Percentiles rank a stretch among this genome's conserved stretches.
Conservation (phyloP, 2,113 vertebrate genomes). For the Capricornis sumatraensis region DNA sequence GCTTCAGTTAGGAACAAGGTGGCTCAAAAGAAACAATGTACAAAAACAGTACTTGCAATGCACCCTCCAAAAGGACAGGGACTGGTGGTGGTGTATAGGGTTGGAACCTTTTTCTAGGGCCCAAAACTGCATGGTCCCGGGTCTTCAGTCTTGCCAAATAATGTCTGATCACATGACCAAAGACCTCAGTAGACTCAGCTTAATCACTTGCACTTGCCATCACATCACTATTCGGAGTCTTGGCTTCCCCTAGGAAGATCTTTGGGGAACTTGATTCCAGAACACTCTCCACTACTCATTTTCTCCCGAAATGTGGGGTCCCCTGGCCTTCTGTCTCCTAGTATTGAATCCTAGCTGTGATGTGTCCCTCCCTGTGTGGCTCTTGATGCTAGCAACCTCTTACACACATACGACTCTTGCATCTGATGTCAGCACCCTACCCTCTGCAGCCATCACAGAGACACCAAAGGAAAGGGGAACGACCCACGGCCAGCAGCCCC, state of each 20-base stretch:
- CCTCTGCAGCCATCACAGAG: neutral
- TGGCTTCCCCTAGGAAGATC: neutral
- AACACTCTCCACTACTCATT: neutral
- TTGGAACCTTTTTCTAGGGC: too few species aligned
- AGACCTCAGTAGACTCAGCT: neutral
- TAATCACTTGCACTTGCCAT: neutral
- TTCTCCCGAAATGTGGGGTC: neutral
- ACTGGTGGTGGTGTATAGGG: too few species aligned
- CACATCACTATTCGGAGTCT: neutral
- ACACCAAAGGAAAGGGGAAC: neutral
- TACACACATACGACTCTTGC: neutral
- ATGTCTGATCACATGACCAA: neutral
- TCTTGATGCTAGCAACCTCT: neutral
- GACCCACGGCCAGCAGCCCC: accelerated
- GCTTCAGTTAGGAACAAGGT: neutral
- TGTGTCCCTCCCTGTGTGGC: neutral
- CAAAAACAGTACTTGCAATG: neutral
- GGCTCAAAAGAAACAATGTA: neutral
- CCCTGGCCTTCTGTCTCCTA: neutral
- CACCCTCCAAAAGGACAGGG: neutral
- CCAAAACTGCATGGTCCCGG: neutral
- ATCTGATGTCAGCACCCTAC: neutral
- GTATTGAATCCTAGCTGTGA: neutral
- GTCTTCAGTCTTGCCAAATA: neutral
- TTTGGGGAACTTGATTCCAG: neutral